These are phyloP conservation scores for Tetramorium bicarinatum DNA, from an alignment of 2,888 invertebrate species.

Conservation along the genomic window DNA sequence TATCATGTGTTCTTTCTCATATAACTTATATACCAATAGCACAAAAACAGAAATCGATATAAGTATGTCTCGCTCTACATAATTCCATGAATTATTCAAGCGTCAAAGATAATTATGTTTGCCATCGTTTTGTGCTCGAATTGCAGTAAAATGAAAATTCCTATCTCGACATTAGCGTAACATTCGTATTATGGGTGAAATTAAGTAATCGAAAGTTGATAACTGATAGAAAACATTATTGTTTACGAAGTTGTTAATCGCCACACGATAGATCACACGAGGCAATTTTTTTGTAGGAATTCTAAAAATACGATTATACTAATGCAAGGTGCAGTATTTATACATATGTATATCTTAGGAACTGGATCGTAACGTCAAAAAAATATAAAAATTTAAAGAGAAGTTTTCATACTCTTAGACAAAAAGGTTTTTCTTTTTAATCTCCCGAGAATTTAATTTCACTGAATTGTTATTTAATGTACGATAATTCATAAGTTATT, in stretches of 20 bases:
- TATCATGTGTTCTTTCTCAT: background rate
- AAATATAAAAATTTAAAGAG: background rate
- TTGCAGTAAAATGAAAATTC: background rate
- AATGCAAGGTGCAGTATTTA: background rate
- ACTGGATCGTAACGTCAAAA: background rate
- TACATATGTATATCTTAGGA: background rate
- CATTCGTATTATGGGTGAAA: background rate
- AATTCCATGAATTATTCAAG: constrained; percentile 22
- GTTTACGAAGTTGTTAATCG: constrained; percentile 7
- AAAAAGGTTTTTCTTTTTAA: background rate
- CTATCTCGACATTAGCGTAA: background rate
- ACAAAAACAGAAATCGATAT: background rate
- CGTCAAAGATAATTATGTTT: background rate
- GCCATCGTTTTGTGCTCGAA: background rate
- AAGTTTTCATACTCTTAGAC: background rate
- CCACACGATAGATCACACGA: background rate
- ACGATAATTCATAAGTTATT: background rate
- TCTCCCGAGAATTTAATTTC: background rate
- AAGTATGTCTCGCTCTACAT: background rate
- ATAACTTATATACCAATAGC: background rate
- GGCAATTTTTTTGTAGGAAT: constrained; percentile 3
- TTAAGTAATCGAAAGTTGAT: constrained; percentile 19
- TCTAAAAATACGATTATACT: background rate
- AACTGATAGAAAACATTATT: background rate
- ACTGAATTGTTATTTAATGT: background rate